These are phyloP conservation scores for Mesochorus sp. DNA, from an alignment of 2,888 invertebrate genomes.

Conservation along the genomic window DNA sequence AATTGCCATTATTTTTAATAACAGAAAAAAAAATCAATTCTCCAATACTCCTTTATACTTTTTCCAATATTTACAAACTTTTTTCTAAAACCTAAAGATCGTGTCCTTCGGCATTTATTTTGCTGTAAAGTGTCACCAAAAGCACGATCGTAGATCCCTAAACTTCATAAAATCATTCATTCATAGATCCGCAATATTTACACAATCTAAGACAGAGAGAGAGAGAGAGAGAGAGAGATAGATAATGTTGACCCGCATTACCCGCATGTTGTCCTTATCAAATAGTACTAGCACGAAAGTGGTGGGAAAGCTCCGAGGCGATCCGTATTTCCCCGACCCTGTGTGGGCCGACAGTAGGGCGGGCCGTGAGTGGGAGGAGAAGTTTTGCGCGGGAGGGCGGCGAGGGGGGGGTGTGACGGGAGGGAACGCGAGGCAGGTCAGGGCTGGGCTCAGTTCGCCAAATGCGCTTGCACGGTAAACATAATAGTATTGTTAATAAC, in stretches of 20 bases:
- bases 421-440: constrained; percentile 73
- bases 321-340: constrained; percentile 8
- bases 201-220: no score
- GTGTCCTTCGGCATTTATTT: no score
- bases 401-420: constrained; percentile 22
- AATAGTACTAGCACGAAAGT: neutral
- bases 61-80: no score
- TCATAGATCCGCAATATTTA: neutral
- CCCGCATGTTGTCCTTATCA: neutral
- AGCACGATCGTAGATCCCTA: no score
- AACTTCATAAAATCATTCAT: constrained; percentile 4
- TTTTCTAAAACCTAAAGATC: no score
- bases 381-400: constrained; percentile 47
- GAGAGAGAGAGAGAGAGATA: no score
- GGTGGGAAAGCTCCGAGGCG: constrained; percentile 12
- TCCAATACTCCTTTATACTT: no score
- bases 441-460: constrained; percentile 72
- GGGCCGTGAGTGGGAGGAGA: neutral
- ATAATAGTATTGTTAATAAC: neutral
- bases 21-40: no score
- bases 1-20: no score
- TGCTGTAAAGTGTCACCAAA: no score
- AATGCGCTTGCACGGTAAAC: constrained; percentile 48
- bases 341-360: neutral
- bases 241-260: constrained; percentile 22